These are phyloP conservation scores for Tamias sibiricus DNA, from an alignment of 2,113 vertebrate genomes.

Conservation along the genomic window DNA sequence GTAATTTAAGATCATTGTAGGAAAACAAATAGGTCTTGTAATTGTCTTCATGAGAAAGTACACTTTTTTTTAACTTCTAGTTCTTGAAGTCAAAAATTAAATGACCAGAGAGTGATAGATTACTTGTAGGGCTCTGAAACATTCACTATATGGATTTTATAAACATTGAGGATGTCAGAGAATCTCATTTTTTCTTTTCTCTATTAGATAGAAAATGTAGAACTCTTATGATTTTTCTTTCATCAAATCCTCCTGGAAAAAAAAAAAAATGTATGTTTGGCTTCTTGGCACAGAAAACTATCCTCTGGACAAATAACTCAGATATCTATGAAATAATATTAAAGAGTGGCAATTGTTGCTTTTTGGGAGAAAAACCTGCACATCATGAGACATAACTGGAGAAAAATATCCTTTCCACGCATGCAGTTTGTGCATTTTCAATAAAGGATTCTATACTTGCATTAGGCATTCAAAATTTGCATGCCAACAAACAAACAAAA, in stretches of 20 bases:
- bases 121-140: not conserved
- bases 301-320: not conserved
- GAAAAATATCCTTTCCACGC: not conserved
- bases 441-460: not conserved
- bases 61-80: not conserved
- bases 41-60: not conserved
- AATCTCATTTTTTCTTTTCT: not conserved
- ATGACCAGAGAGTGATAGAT: not conserved
- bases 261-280: not conserved
- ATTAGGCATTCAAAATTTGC: not conserved
- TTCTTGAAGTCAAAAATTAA: slow-evolving; percentile 4
- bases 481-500: not conserved
- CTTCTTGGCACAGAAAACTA: not conserved
- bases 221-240: slow-evolving; percentile 20
- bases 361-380: not conserved
- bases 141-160: slow-evolving; percentile 19
- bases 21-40: not conserved
- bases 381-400: not conserved
- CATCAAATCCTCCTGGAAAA: slow-evolving; percentile 33
- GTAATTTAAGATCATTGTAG: not conserved
- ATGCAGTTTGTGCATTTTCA: not conserved
- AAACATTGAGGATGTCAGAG: not conserved
- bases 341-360: not conserved
- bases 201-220: slow-evolving; percentile 30
- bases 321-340: not conserved